These are phyloP conservation scores for Trichogramma evanescens DNA, from an alignment of 2,888 invertebrate genomes.

Conservation along the genomic window DNA sequence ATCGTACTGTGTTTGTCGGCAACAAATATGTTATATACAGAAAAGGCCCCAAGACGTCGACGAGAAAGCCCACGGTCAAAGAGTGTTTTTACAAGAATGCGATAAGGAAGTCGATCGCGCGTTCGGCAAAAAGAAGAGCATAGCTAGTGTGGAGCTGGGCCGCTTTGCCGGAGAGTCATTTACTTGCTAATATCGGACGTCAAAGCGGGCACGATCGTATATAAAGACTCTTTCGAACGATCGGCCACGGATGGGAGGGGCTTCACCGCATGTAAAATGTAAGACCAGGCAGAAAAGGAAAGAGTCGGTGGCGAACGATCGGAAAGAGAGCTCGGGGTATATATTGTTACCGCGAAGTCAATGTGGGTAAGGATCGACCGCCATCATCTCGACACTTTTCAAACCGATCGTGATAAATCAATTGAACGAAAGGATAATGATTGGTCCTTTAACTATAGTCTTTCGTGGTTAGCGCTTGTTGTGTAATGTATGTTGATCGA, in stretches of 20 bases:
- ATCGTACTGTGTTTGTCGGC: too few relatives aligned
- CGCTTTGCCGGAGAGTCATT: conserved; percentile 10
- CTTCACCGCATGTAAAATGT: conserved; percentile 13
- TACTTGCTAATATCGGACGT: conserved; percentile 22
- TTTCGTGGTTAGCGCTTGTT: neutral
- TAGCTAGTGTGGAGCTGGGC: neutral
- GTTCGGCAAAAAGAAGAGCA: neutral
- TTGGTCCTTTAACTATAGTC: conserved; percentile 2
- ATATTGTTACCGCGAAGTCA: neutral
- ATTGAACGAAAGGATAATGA: conserved; percentile 12
- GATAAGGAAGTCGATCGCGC: conserved; percentile 9
- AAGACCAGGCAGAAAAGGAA: neutral
- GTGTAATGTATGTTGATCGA: too few relatives aligned
- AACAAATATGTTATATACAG: too few relatives aligned
- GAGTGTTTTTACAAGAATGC: neutral
- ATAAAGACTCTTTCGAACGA: conserved; percentile 6
- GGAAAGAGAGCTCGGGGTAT: neutral
- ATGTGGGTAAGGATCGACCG: too few relatives aligned
- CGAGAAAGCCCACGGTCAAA: conserved; percentile 7
- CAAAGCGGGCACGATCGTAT: conserved; percentile 5
- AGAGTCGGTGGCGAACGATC: neutral
- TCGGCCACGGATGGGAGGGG: neutral
- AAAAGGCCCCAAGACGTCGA: neutral
- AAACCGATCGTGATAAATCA: conserved; percentile 2
- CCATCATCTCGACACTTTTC: too few relatives aligned